phyloP scores from a whole-genome alignment of 1,140 invertebrate species.

The Macrobrachium nipponense region DNA sequence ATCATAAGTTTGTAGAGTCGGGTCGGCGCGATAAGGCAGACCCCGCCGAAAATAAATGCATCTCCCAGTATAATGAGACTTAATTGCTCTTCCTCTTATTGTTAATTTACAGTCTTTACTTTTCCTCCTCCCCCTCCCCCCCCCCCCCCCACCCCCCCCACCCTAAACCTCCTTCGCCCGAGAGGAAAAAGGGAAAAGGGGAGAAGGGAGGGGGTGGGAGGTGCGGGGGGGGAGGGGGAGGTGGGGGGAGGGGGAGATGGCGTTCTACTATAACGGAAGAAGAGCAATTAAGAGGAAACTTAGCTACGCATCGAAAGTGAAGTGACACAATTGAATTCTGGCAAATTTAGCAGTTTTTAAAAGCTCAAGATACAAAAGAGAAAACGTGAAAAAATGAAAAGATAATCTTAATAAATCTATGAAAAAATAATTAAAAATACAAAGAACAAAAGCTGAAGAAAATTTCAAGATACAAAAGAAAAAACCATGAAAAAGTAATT shows the following conservation, averaged over 20 bases:
- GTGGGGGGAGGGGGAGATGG: background rate
- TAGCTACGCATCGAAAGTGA: background rate
- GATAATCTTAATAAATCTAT: no score
- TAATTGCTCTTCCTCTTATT: constrained; percentile 46
- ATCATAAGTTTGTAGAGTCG: constrained; percentile 51
- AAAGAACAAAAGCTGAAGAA: background rate
- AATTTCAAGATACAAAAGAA: background rate
- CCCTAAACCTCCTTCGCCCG: no score
- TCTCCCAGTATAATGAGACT: constrained; percentile 44
- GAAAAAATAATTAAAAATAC: no score
- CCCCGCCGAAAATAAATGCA: constrained; percentile 39
- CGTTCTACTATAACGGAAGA: background rate
- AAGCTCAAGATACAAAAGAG: no score
- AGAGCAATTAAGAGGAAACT: background rate
- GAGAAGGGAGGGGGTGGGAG: background rate
- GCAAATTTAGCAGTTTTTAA: no score
- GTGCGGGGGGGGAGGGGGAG: background rate
- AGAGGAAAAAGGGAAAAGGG: constrained; percentile 4
- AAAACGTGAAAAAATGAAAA: no score
- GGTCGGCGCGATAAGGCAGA: constrained; percentile 41
- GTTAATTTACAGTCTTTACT: constrained; percentile 47
- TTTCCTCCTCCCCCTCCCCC: background rate
- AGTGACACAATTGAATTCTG: no score
- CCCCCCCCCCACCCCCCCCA: no score
- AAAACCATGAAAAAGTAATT: constrained; percentile 7